Base-by-base conservation (phyloP, 2,888 invertebrate genomes). In the Oscheius myriophilus region DNA sequence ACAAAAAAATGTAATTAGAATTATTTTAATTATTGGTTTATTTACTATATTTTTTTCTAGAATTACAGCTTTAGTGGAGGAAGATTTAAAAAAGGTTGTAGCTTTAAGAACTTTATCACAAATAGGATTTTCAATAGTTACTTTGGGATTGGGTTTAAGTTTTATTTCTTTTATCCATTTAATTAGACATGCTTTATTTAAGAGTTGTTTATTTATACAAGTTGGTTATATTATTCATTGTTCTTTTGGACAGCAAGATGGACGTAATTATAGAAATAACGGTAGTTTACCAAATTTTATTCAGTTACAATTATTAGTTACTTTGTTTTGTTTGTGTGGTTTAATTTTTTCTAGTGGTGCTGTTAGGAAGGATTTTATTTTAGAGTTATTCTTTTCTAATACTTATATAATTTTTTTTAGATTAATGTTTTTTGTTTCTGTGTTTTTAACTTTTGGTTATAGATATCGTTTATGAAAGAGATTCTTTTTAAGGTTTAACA, bases 11-110 rank as follows among this genome's bases (percentile, higher is more conserved):
- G n/a, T n/a, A n/a, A n/a, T n/a, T n/a, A n/a, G n/a, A n/a, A n/a
- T n/a, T n/a, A n/a, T n/a, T n/a, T n/a, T n/a, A n/a, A n/a, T n/a
- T 73, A 87, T 42, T 86, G 87, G 21, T 46, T 87, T 74, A 55
- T 79, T 79, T 73, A 79, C 78, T 73, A 77, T 80, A 55, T 77
- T 77, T 75, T 77, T 80, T 72, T 75, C 76, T 42, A 75, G 77
- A 16, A 53, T 79, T 72, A 75, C 69, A 16, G 69, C 75, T 71
- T 73, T 80, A 54, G 69, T 72, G 25, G 79, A 79, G 51, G 72
- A 74, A 61, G 78, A 78, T 78, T 62, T 79, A 54, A 79, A 79
- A 64, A 79, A 79, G 65, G n/a, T n/a, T n/a, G n/a, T n/a, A n/a
- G n/a, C n/a, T n/a, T n/a, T n/a, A n/a, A n/a, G n/a, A n/a, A n/a